Evolutionary conservation across 2,113 vertebrate genomes (phyloP).

Genomic region (Pseudonaja textilis): DNA sequence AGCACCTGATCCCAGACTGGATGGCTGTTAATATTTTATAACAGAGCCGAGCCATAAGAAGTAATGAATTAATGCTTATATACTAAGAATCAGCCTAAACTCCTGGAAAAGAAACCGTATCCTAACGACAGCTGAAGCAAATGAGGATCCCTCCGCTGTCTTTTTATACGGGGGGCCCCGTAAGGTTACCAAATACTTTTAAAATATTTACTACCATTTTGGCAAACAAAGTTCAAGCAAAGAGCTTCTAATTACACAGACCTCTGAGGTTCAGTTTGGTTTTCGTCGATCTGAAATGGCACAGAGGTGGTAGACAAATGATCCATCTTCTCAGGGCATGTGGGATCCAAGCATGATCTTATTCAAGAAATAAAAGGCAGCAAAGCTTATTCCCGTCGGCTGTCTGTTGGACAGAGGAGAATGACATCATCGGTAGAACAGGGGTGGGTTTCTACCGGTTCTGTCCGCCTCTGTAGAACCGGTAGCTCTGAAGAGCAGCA

Average conservation of each 20-base stretch:
- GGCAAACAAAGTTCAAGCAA: background rate
- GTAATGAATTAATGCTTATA: background rate
- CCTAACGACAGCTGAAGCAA: background rate
- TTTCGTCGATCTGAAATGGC: background rate
- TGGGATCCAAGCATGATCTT: background rate
- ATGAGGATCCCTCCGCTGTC: background rate
- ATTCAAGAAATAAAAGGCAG: background rate
- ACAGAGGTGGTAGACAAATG: background rate
- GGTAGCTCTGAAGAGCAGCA: no score
- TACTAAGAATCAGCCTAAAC: background rate
- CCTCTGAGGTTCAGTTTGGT: background rate
- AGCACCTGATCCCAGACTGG: background rate
- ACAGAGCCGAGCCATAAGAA: background rate
- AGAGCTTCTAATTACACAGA: background rate
- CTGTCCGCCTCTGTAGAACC: no score
- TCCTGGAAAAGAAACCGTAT: background rate
- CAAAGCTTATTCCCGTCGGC: background rate
- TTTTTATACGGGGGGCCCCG: background rate
- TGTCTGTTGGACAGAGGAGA: background rate
- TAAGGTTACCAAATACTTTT: background rate
- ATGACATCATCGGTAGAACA: background rate
- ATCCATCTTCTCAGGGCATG: background rate
- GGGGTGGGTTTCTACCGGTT: no score
- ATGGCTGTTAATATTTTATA: background rate
- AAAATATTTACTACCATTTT: conserved; percentile 13